A percentile compares a stretch with the other conserved stretches of the same genome.
Conservation (phyloP, 2,113 vertebrate species). For the Colinus virginianus region DNA sequence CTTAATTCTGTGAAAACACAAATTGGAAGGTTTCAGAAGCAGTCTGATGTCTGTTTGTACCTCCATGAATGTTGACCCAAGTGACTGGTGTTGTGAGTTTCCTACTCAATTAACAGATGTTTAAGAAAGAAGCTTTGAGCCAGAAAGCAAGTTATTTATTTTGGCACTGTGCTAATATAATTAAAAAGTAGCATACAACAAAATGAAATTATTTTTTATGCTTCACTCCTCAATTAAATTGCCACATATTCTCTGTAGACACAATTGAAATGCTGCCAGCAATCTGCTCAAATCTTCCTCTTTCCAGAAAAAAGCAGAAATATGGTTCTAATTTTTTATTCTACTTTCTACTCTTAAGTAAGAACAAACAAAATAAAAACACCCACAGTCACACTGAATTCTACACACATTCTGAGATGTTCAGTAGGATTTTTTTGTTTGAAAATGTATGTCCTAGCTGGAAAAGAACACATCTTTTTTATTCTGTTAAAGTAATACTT, state of each 20-base stretch:
- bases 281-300: not conserved
- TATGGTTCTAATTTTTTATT: not conserved
- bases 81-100: not conserved
- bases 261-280: not conserved
- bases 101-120: not conserved
- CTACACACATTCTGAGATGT: not conserved
- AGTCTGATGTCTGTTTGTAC: not conserved
- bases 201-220: not conserved
- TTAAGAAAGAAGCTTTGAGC: not conserved
- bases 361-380: not conserved
- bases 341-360: not conserved
- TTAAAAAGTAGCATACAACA: not conserved
- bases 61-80: not conserved
- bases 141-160: not conserved
- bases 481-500: not conserved
- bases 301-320: not conserved
- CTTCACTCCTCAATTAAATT: accelerated
- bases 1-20: not conserved
- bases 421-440: not conserved
- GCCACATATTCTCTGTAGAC: not conserved
- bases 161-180: not conserved
- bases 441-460: not conserved
- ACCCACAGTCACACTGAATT: not conserved
- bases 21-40: not conserved
- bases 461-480: not conserved